These are phyloP conservation scores for Sialis fuliginosa DNA, from an alignment of 2,888 invertebrate species.

Conservation along the genomic window DNA sequence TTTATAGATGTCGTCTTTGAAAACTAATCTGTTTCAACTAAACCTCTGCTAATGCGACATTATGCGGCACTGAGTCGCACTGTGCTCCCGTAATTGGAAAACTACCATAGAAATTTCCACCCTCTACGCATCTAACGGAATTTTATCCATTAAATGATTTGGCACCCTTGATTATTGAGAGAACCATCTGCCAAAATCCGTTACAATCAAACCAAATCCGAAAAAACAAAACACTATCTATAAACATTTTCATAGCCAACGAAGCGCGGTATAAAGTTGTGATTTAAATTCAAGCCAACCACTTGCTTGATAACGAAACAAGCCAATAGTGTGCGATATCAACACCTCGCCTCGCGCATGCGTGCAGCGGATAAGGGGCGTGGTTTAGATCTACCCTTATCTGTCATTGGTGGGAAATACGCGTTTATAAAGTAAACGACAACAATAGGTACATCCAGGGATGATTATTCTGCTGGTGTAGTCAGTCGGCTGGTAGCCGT, in stretches of 20 bases:
- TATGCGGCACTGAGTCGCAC: too few relatives aligned
- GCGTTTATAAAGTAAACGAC: neutral
- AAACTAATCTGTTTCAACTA: too few relatives aligned
- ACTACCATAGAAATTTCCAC: too few relatives aligned
- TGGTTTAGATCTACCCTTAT: slow-evolving; percentile 13
- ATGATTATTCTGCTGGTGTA: neutral
- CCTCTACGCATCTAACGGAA: neutral
- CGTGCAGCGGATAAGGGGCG: slow-evolving; percentile 16
- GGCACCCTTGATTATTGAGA: neutral
- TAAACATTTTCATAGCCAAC: slow-evolving; percentile 1
- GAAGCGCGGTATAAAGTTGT: neutral
- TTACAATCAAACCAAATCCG: neutral
- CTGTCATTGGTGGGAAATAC: neutral
- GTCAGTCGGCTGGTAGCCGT: slow-evolving; percentile 1
- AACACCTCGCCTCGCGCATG: slow-evolving; percentile 20
- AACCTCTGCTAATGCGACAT: too few relatives aligned
- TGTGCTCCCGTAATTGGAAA: too few relatives aligned
- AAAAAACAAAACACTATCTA: neutral
- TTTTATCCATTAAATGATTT: neutral
- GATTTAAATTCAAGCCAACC: neutral
- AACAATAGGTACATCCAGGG: neutral
- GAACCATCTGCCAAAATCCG: neutral
- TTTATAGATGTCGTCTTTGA: too few relatives aligned
- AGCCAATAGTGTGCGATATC: neutral
- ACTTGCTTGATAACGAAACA: neutral